phyloP scores from a whole-genome alignment of 2,113 vertebrate species.

The Malurus cyaneus region DNA sequence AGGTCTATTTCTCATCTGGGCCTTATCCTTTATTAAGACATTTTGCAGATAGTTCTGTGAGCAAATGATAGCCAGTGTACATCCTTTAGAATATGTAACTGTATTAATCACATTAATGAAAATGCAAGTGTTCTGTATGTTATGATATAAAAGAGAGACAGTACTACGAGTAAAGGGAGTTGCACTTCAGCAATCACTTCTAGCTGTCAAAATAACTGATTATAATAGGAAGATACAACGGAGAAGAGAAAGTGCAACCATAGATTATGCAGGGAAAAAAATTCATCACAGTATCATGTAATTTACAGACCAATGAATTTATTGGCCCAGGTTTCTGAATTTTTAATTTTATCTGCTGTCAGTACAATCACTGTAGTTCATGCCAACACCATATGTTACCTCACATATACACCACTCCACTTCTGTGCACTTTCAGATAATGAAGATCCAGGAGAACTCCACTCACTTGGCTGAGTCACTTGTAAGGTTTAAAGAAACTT shows the following conservation, averaged over 20 bases:
- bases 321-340: not conserved
- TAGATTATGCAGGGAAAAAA: not conserved
- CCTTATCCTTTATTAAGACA: not conserved
- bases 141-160: not conserved
- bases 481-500: not conserved
- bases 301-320: not conserved
- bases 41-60: not conserved
- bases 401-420: not conserved
- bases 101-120: not conserved
- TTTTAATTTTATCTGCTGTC: constrained; percentile 15
- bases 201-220: not conserved
- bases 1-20: not conserved
- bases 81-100: not conserved
- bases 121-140: not conserved
- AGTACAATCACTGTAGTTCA: not conserved
- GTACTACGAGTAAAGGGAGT: not conserved
- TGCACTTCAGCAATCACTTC: not conserved
- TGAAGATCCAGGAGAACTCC: not conserved
- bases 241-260: constrained; percentile 13
- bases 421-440: not conserved
- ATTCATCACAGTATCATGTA: not conserved
- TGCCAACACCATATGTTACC: not conserved
- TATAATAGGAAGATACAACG: not conserved
- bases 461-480: not conserved
- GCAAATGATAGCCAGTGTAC: not conserved